These are phyloP conservation scores for Benitochromis conjunctus DNA, from an alignment of 2,113 vertebrate genomes.

Conservation along the genomic window DNA sequence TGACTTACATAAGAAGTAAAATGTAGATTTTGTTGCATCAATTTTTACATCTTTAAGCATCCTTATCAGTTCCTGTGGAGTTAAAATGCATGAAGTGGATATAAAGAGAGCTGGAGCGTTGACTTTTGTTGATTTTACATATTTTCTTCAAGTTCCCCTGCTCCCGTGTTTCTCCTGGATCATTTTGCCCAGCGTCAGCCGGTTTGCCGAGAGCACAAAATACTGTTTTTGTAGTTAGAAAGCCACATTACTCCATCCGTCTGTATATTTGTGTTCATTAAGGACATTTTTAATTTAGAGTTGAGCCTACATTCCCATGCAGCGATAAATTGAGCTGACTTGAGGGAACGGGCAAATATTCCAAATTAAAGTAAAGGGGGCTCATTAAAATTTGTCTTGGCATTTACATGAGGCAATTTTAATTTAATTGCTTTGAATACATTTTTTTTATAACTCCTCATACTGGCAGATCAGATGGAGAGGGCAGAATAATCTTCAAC, in stretches of 20 bases:
- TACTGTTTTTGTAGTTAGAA: constrained; percentile 44
- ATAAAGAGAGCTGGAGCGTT: neutral
- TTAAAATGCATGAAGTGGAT: neutral
- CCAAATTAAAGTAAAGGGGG: constrained; percentile 37
- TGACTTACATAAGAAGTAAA: neutral
- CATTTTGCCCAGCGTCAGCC: neutral
- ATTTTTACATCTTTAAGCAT: neutral
- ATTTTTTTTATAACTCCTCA: constrained; percentile 62
- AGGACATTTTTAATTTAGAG: constrained; percentile 56
- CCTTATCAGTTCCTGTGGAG: neutral
- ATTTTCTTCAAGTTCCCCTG: neutral
- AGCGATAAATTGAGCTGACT: constrained; percentile 40
- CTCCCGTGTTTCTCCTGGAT: constrained; percentile 19
- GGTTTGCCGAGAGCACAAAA: constrained; percentile 33
- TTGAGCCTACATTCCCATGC: constrained; percentile 12
- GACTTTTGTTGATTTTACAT: neutral
- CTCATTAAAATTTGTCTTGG: constrained; percentile 72
- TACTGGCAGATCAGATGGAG: constrained; percentile 58
- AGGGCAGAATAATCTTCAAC: constrained; percentile 66
- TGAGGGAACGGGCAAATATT: constrained; percentile 31
- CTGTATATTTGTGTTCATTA: constrained; percentile 24
- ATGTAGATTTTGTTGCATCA: neutral
- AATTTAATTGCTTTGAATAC: constrained; percentile 70
- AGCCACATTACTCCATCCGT: constrained; percentile 39
- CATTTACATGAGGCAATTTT: constrained; percentile 62